Evolutionary conservation across 2,888 invertebrate species (phyloP).

Genomic region (Leucoma salicis): DNA sequence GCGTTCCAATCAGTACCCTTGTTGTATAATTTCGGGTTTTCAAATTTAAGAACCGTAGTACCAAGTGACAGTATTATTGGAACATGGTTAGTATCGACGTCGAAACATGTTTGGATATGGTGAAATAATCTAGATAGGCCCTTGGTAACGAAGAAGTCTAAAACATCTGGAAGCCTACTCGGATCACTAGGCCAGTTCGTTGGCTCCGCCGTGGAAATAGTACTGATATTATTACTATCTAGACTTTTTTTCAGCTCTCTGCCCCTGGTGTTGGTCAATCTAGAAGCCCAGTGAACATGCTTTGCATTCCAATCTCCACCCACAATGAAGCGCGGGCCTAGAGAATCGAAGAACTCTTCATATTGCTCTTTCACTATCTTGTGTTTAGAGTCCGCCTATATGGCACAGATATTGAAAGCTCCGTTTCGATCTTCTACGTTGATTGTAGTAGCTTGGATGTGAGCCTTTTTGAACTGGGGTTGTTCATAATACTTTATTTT

Average conservation of each 20-base stretch:
- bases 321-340: constrained; percentile 10
- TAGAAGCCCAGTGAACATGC: constrained; percentile 13
- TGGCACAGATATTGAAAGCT: background rate
- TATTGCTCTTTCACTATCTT: background rate
- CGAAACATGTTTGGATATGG: constrained; percentile 3
- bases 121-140: constrained; percentile 4
- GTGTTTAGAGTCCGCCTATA: background rate
- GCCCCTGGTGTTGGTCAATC: constrained; percentile 20
- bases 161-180: constrained; percentile 1
- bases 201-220: constrained; percentile 20
- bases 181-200: constrained; percentile 17
- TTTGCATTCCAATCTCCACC: constrained; percentile 13
- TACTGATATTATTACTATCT: constrained; percentile 10
- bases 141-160: constrained; percentile 11
- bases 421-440: constrained; percentile 16
- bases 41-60: background rate
- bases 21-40: constrained; percentile 6
- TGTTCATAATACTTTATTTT: background rate
- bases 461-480: background rate
- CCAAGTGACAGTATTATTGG: constrained; percentile 7
- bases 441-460: constrained; percentile 8
- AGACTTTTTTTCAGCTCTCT: constrained; percentile 19
- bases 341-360: background rate
- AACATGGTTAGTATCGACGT: constrained; percentile 2
- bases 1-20: constrained; percentile 20